A percentile compares a stretch with the other conserved stretches of the same genome.
Conservation (phyloP, 2,888 invertebrate species). For the Colostygia pectinataria region DNA sequence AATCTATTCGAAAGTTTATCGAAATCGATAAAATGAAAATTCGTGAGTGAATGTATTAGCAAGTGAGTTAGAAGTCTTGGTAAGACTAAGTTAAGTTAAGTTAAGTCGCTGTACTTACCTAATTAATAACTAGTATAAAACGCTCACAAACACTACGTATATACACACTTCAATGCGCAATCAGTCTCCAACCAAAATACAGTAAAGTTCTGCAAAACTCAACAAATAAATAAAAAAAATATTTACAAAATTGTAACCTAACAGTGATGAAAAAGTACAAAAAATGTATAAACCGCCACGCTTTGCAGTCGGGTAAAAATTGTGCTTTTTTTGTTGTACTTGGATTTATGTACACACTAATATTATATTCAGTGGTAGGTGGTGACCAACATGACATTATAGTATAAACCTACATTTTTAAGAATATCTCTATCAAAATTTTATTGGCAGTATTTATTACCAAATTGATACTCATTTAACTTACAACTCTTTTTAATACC, state of each 20-base stretch:
- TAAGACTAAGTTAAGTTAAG: too few species aligned
- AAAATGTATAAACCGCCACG: neutral
- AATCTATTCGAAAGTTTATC: too few species aligned
- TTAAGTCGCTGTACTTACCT: too few species aligned
- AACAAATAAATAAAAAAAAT: slow-evolving; percentile 62
- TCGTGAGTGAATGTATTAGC: too few species aligned
- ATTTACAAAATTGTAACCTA: slow-evolving; percentile 41
- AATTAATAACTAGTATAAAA: neutral
- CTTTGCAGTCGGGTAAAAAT: slow-evolving; percentile 34
- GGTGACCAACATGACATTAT: too few species aligned
- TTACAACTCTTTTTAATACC: too few species aligned
- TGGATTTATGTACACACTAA: too few species aligned
- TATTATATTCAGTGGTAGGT: too few species aligned
- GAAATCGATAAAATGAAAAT: too few species aligned
- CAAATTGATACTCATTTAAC: slow-evolving; percentile 1
- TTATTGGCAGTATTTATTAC: slow-evolving; percentile 6
- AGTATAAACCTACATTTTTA: too few species aligned
- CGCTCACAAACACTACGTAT: slow-evolving; percentile 22
- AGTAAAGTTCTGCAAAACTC: slow-evolving; percentile 48
- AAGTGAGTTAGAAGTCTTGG: too few species aligned
- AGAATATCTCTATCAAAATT: neutral
- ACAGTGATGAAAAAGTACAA: slow-evolving; percentile 21
- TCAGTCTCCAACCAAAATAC: slow-evolving; percentile 80
- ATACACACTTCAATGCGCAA: slow-evolving; percentile 55
- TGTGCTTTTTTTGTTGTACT: slow-evolving; percentile 57